Conservation (phyloP, 2,113 vertebrate genomes). For the Actinemys pallida region DNA sequence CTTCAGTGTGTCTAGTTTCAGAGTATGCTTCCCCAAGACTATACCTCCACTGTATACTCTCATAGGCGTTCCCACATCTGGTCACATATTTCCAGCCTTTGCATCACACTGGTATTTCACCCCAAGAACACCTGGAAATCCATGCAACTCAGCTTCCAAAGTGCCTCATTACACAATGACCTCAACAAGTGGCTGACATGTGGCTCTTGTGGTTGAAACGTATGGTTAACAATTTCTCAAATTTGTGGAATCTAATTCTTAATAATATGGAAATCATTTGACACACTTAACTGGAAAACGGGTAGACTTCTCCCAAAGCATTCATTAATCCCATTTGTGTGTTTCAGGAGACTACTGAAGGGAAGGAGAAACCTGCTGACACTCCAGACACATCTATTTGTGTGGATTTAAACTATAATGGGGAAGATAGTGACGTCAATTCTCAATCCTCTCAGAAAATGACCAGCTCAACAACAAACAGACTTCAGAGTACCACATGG, state of each 20-base stretch:
- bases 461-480: not conserved
- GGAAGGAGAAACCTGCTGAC: not conserved
- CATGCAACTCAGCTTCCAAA: slow-evolving; percentile 1
- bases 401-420: slow-evolving; percentile 31
- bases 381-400: slow-evolving; percentile 8
- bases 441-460: slow-evolving; percentile 26
- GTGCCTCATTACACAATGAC: not conserved
- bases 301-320: not conserved
- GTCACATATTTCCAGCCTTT: not conserved
- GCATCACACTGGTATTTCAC: not conserved
- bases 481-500: not conserved
- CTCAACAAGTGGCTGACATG: not conserved
- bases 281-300: not conserved
- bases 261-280: not conserved
- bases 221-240: not conserved
- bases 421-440: not conserved
- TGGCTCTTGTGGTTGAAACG: not conserved
- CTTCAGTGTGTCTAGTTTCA: not conserved
- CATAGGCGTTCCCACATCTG: not conserved
- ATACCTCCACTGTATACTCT: not conserved
- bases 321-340: slow-evolving; percentile 44
- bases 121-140: not conserved
- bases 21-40: not conserved
- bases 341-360: slow-evolving; percentile 59
- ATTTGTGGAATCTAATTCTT: not conserved